Percentiles rank a stretch among this genome's conserved stretches.
Conservation (phyloP, 2,113 vertebrate genomes). For the Alligator mississippiensis region DNA sequence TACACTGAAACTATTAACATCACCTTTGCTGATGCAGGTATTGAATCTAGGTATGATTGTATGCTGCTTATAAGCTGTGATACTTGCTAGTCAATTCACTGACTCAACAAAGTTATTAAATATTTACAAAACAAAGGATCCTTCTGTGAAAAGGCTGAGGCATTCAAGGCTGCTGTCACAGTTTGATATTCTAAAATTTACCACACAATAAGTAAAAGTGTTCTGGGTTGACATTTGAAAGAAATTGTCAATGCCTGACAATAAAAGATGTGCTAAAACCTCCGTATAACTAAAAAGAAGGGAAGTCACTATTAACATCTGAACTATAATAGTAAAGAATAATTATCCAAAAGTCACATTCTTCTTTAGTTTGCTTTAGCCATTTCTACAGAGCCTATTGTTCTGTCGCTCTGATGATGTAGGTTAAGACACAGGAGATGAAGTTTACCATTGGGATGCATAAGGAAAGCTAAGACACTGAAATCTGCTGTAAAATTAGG, state of each 20-base stretch:
- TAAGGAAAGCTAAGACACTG: conserved; percentile 43
- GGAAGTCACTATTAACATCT: not conserved
- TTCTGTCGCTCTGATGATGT: conserved; percentile 54
- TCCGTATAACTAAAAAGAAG: conserved; percentile 39
- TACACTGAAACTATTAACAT: not conserved
- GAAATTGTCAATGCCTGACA: not conserved
- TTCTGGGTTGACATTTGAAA: not conserved
- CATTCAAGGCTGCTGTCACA: conserved; percentile 3
- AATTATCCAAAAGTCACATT: conserved; percentile 26
- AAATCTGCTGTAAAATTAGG: conserved; percentile 63
- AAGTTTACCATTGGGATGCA: not conserved
- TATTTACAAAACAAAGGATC: conserved; percentile 34
- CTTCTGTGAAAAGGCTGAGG: conserved; percentile 6
- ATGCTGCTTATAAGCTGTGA: not conserved
- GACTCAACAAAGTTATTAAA: not conserved
- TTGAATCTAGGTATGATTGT: not conserved
- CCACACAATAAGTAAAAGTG: not conserved
- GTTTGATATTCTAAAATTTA: not conserved
- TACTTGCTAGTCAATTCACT: not conserved
- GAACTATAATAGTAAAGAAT: conserved; percentile 35
- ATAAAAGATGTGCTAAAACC: conserved; percentile 20
- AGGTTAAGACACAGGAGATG: conserved; percentile 56
- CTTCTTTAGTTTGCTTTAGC: conserved; percentile 41
- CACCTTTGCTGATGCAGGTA: not conserved
- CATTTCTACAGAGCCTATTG: conserved; percentile 43